Base-by-base conservation (phyloP, 2,113 vertebrate species). In the Pterophyllum scalare region DNA sequence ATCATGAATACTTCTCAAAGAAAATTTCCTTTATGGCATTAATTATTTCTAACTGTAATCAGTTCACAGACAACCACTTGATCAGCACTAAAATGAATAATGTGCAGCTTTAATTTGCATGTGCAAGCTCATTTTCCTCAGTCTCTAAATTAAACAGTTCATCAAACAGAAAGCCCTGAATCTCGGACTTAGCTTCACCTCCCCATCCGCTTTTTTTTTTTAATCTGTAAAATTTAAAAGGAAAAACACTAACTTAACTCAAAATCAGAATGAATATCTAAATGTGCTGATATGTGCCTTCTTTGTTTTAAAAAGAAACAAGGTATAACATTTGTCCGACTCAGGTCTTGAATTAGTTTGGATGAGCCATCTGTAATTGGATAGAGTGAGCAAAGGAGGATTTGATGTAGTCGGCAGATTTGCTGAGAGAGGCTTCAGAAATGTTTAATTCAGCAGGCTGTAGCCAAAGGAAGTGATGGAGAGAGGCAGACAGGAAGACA, bases 401-500 rank as follows among this genome's bases (percentile, higher is more conserved):
- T 95, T 89, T 94, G 90, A 94, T 93, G 91, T 89, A 91, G 89
- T 81, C 59, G 60, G 83, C 91, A 92, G 90, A 93, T 92, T 91
- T 81, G 81, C 77, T 46, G 61, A 85, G 80, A 81, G 84, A 83
- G 64, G 84, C 86, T 59, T 77, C 80, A 65, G 82, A 88, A 40
- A 95, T 95, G 94, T 92, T 92, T 94, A 94, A 96, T 95, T 95
- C 88, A 94, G 90, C 78, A 92, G 83, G 84, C 87, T 77, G 59
- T 76, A 92, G 87, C 92, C 84, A 40, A 78, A 91, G 87, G 90
- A 81, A 80, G 56, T 76, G 80, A 54, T 79, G 83, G 84, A 64
- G 65, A 58, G 77, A 83, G 28, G 81, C 83, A 84, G 77, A 62
- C 77, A 79, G 88, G 87, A 92, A 91, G 91, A 90, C 82, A 64